Evolutionary conservation across 2,888 invertebrate species (phyloP), one percentile per base, ranked within the genome.

Genomic region (Cinara cedri): DNA sequence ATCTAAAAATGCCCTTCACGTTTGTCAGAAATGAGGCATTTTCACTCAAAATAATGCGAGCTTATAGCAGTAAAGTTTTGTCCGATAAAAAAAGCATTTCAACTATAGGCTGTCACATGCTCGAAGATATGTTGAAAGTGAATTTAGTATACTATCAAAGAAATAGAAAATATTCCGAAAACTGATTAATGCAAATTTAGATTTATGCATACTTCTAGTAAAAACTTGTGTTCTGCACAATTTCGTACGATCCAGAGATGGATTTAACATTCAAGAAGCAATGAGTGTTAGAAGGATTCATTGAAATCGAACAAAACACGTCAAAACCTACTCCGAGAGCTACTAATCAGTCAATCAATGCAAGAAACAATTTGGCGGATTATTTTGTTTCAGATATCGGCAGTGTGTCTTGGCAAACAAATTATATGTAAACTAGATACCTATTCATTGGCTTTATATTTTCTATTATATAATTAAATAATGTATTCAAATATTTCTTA

Each of bases 321-420:
- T 16, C 46, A 66, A 46, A 49, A 16, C 24, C 9, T 63, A 24
- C 24, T 42, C 42, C 46, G 8, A 66, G 66, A 66, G 66, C 66
- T 14, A 13, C 66, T 66, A 66, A 66, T 16, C 66, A 66, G 66
- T 66, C 8, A 16, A 66, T 49, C 8, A 13, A 66, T 14, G 46
- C 66, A 9, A 66, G 66, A 46, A 66, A 66, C 44, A 19, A 65
- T 13, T 65, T 65, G 21, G 65, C 65, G 44, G 57, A 57, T 24
- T 57, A 57, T 57, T 60, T 60, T 60, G 60, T 60, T 60, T 34
- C 60, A 14, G 16, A 66, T 65, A 66, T 14, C 9, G 46, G 66
- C 16, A 66, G 66, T 49, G 66, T 66, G 8, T 46, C 66, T 14
- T 66, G 66, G 66, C 66, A 66, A 66, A 49, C 49, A 66, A 66